These are phyloP conservation scores for Tetrax tetrax DNA, from an alignment of 2,113 vertebrate genomes.

Conservation along the genomic window DNA sequence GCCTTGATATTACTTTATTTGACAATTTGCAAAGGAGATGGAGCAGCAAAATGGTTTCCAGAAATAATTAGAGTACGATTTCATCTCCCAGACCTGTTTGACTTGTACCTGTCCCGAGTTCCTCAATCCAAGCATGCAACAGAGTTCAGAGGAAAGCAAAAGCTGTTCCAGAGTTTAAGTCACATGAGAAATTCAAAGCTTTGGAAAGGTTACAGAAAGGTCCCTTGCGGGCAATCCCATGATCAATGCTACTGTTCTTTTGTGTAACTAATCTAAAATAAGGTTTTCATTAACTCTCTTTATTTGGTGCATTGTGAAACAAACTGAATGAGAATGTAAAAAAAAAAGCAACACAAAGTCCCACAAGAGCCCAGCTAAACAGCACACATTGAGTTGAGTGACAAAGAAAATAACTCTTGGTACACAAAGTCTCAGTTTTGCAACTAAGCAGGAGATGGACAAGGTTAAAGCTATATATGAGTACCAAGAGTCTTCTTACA, in stretches of 20 bases:
- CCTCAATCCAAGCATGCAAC: background rate
- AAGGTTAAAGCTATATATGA: background rate
- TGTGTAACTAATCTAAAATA: conserved; percentile 20
- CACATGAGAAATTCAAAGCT: background rate
- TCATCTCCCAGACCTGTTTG: background rate
- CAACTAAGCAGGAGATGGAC: background rate
- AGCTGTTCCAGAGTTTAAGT: background rate
- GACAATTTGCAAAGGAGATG: background rate
- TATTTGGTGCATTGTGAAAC: conserved; percentile 34
- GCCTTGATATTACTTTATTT: background rate
- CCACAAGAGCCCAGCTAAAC: background rate
- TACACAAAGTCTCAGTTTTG: background rate
- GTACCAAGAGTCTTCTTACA: background rate
- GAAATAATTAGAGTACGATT: background rate
- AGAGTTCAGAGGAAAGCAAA: background rate
- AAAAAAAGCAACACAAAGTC: background rate
- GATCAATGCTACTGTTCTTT: conserved; percentile 22
- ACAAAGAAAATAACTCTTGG: background rate
- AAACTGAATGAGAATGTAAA: background rate
- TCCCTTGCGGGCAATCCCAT: background rate
- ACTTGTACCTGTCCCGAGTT: background rate
- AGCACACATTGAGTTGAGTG: background rate
- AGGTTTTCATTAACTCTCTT: conserved; percentile 35
- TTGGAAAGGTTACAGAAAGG: background rate
- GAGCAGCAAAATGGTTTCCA: background rate